Percentiles rank a stretch among this genome's conserved stretches.
Evolutionary conservation across 2,797 vertebrate species (phyloP).

Genomic region (Coccyzus lansbergi): DNA sequence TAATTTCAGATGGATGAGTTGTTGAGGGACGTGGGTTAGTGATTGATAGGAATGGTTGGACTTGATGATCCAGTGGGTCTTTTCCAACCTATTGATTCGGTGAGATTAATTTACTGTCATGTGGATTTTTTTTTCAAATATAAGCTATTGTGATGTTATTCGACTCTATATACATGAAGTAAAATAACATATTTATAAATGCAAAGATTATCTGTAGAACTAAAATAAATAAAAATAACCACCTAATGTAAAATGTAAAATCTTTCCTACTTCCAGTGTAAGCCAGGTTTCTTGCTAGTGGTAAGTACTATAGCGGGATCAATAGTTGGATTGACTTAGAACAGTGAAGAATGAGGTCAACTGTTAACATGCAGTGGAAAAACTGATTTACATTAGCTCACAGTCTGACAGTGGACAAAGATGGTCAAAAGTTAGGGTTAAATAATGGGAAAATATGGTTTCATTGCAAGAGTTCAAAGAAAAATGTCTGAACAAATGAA

Average conservation of each 20-base stretch:
- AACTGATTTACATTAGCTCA: background rate
- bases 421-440: background rate
- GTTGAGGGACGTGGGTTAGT: too few relatives aligned
- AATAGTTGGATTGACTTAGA: background rate
- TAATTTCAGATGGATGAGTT: background rate
- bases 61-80: too few relatives aligned
- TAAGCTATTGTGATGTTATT: background rate
- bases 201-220: background rate
- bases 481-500: fast-evolving
- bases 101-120: too few relatives aligned
- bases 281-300: fast-evolving
- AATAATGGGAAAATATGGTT: background rate
- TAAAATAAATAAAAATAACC: background rate
- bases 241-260: background rate
- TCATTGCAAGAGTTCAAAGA: background rate
- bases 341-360: background rate
- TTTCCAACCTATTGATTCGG: too few relatives aligned
- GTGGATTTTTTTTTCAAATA: too few relatives aligned
- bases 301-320: background rate
- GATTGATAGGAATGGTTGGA: too few relatives aligned
- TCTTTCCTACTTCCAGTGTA: background rate
- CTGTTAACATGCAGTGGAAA: background rate
- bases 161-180: background rate
- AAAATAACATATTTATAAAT: background rate
- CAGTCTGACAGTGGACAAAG: background rate